Conservation (phyloP, 2,888 invertebrate species). For the Catocala nupta region DNA sequence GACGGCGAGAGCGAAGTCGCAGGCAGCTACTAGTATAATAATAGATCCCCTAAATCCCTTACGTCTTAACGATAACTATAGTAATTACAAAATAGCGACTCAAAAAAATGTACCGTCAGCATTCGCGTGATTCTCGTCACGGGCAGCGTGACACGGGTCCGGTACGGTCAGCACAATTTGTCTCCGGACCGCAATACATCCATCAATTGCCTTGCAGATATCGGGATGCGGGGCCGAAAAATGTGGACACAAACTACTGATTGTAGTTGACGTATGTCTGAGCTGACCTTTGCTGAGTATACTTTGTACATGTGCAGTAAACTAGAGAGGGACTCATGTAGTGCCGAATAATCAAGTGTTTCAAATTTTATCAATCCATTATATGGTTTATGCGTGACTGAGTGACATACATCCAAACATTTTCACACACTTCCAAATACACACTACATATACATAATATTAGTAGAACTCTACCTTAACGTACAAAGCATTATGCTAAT, state of each 20-base stretch:
- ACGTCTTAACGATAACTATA: background rate
- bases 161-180: constrained; percentile 67
- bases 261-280: constrained; percentile 41
- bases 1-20: too few species aligned
- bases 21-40: too few species aligned
- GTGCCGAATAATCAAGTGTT: too few species aligned
- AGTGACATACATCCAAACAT: too few species aligned
- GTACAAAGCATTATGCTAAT: too few species aligned
- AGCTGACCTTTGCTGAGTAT: constrained; percentile 7
- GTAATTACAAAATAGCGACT: constrained; percentile 8
- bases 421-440: too few species aligned
- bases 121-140: constrained; percentile 58
- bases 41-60: background rate
- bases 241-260: constrained; percentile 37
- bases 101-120: constrained; percentile 42
- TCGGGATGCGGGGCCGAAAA: constrained; percentile 46
- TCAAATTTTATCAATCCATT: too few species aligned
- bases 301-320: background rate
- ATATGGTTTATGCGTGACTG: too few species aligned
- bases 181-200: constrained; percentile 65
- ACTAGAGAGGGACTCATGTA: too few species aligned
- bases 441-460: too few species aligned
- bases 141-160: constrained; percentile 65
- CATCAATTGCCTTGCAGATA: constrained; percentile 67
- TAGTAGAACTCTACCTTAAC: too few species aligned